phyloP scores from a whole-genome alignment of 2,888 invertebrate species.

The Oscheius myriophilus region DNA sequence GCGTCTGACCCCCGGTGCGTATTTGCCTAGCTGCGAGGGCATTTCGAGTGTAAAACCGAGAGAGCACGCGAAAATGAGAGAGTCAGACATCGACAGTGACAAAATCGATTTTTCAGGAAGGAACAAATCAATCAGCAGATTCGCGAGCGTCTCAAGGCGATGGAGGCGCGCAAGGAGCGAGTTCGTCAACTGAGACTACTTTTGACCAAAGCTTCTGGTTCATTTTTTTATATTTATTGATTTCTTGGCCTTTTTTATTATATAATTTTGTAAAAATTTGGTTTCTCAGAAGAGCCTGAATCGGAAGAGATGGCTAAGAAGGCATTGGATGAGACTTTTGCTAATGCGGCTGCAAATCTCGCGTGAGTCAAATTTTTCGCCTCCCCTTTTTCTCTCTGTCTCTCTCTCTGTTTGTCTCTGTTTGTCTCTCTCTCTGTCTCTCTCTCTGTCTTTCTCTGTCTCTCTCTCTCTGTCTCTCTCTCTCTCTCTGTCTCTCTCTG shows the following conservation, averaged over 20 bases:
- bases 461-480: background rate
- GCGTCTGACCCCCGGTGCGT: background rate
- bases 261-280: too few relatives aligned
- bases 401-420: too few relatives aligned
- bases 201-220: constrained; percentile 28
- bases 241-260: too few relatives aligned
- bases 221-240: background rate
- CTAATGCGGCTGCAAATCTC: constrained; percentile 20
- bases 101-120: constrained; percentile 39
- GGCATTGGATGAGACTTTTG: constrained; percentile 19
- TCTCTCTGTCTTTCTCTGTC: background rate
- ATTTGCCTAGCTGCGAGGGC: constrained; percentile 1
- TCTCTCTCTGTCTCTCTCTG: too few relatives aligned
- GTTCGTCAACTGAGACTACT: constrained; percentile 50
- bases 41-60: constrained; percentile 4
- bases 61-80: background rate
- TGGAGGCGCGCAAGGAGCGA: constrained; percentile 57
- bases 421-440: background rate
- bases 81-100: constrained; percentile 4
- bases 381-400: constrained; percentile 4
- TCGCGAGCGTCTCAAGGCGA: constrained; percentile 59
- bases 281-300: constrained; percentile 4
- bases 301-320: constrained; percentile 15
- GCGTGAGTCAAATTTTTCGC: background rate
- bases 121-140: constrained; percentile 55